Percentiles rank a stretch among this genome's conserved stretches.
These are phyloP conservation scores for Pterostichus niger DNA, from an alignment of 2,888 invertebrate genomes.

Conservation along the genomic window DNA sequence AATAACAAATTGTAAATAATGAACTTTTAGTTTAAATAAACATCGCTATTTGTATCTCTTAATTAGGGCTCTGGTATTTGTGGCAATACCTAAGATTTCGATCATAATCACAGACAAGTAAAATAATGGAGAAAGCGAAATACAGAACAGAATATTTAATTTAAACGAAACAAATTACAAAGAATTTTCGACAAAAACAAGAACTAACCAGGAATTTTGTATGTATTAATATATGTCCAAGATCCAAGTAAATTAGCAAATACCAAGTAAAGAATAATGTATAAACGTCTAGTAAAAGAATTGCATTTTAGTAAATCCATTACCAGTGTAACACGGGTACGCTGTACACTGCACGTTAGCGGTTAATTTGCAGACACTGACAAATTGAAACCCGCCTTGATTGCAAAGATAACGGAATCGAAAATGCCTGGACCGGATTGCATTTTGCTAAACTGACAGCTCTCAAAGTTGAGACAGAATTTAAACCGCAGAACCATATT, in stretches of 20 bases:
- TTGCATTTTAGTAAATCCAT: conserved; percentile 44
- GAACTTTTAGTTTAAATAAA: too few species aligned
- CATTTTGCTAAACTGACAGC: conserved; percentile 47
- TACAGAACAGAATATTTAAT: conserved; percentile 27
- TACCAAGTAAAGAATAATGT: conserved; percentile 10
- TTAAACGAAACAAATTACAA: conserved; percentile 16
- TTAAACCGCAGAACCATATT: background rate
- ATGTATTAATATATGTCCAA: conserved; percentile 38
- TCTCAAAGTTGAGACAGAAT: background rate
- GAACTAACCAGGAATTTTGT: conserved; percentile 22
- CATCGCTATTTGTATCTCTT: background rate
- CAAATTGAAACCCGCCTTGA: conserved; percentile 53
- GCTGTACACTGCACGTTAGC: background rate
- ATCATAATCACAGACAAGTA: conserved; percentile 41
- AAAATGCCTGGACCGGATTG: conserved; percentile 12
- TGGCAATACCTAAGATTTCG: conserved; percentile 25
- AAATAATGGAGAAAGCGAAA: conserved; percentile 29
- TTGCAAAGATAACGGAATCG: conserved; percentile 49
- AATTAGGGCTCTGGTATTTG: background rate
- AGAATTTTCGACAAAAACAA: conserved; percentile 16
- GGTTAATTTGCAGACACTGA: conserved; percentile 54
- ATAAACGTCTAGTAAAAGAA: conserved; percentile 12
- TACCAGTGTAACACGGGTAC: conserved; percentile 48
- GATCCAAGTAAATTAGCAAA: conserved; percentile 43
- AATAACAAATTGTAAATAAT: too few species aligned